Conservation (phyloP, 2,888 invertebrate genomes). For the Shargacucullia verbasci region DNA sequence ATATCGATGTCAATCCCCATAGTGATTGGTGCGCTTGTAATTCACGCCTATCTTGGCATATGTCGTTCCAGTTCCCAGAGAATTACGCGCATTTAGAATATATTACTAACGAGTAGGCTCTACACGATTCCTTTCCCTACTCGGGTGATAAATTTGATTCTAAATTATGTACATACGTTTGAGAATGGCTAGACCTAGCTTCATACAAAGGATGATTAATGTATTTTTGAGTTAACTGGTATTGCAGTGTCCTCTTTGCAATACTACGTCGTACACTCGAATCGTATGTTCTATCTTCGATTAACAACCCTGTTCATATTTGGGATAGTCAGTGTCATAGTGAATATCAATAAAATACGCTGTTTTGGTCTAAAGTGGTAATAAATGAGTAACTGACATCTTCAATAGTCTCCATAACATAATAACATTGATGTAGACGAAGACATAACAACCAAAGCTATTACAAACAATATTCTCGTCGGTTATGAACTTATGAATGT, state of each 20-base stretch:
- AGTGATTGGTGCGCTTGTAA: slow-evolving; percentile 34
- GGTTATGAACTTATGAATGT: slow-evolving; percentile 25
- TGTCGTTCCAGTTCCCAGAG: slow-evolving; percentile 51
- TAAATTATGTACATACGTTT: slow-evolving; percentile 39
- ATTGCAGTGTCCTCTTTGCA: neutral
- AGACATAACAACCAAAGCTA: slow-evolving; percentile 15
- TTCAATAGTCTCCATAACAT: no score
- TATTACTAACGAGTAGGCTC: slow-evolving; percentile 32
- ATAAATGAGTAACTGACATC: no score
- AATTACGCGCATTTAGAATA: slow-evolving; percentile 41
- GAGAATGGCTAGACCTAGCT: slow-evolving; percentile 10
- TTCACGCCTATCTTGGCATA: slow-evolving; percentile 36
- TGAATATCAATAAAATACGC: neutral
- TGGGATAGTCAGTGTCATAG: neutral
- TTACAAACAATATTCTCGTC: slow-evolving; percentile 9
- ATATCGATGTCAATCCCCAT: no score
- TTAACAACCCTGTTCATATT: no score
- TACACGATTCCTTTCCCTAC: slow-evolving; percentile 20
- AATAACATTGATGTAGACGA: no score
- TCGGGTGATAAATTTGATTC: slow-evolving; percentile 38
- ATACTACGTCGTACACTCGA: no score
- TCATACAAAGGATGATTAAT: slow-evolving; percentile 10
- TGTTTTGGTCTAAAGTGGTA: no score
- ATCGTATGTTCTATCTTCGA: no score
- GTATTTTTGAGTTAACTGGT: neutral